Percentiles rank a stretch among this genome's conserved stretches.
Conservation (phyloP, 2,797 vertebrate species). For the Platyrinchus mystaceus region DNA sequence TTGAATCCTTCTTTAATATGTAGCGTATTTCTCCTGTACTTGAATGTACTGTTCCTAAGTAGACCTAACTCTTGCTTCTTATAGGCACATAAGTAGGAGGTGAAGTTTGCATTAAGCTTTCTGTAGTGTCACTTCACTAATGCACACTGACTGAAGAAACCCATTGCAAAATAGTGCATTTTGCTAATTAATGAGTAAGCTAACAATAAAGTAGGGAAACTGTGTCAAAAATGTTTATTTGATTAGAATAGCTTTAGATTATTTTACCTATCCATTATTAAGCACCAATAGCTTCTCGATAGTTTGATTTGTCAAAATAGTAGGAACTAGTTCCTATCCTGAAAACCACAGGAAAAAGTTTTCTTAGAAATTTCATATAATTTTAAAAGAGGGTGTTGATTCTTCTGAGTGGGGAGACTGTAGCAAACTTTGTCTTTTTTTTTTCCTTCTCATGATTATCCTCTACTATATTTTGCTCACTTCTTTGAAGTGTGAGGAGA, state of each 20-base stretch:
- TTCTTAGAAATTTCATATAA: neutral
- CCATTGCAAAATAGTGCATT: constrained; percentile 18
- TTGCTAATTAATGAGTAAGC: constrained; percentile 36
- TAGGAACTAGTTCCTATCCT: neutral
- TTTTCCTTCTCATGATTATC: neutral
- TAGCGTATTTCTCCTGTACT: constrained; percentile 8
- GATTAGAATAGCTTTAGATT: neutral
- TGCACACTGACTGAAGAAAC: constrained; percentile 39
- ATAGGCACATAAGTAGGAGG: constrained; percentile 22
- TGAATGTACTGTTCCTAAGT: constrained; percentile 1
- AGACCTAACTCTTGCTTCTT: constrained; percentile 57
- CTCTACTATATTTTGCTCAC: neutral
- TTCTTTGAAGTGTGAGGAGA: neutral
- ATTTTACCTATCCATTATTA: neutral
- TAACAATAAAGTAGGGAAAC: constrained; percentile 24
- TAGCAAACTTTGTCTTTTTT: neutral
- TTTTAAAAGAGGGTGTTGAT: neutral
- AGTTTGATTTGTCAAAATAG: neutral
- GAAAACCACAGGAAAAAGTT: neutral
- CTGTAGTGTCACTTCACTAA: constrained; percentile 48
- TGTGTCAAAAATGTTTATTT: neutral
- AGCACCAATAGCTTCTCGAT: neutral
- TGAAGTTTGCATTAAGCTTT: constrained; percentile 47
- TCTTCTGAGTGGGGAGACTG: neutral
- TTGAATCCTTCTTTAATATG: constrained; percentile 44